A percentile compares a stretch with the other conserved stretches of the same genome.
Evolutionary conservation across 2,888 invertebrate species (phyloP).

Genomic region (Cancer borealis): DNA sequence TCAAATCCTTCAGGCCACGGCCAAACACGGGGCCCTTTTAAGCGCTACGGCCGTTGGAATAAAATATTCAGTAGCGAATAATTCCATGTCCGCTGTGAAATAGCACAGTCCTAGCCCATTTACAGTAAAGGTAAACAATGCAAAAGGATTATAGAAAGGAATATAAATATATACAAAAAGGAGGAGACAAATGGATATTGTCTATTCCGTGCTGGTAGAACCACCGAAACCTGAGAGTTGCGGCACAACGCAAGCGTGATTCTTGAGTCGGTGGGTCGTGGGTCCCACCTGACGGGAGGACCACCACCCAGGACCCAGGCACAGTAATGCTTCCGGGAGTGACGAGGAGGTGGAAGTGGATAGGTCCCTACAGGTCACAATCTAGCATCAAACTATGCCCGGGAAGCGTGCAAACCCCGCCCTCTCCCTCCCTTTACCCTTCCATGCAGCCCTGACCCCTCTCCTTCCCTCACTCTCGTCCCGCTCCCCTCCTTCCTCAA

Average conservation of each 20-base stretch:
- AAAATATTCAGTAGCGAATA: slow-evolving; percentile 41
- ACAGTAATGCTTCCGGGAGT: not conserved
- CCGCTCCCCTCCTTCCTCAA: not conserved
- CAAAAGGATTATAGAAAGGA: not conserved
- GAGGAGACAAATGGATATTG: slow-evolving; percentile 1
- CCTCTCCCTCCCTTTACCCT: not conserved
- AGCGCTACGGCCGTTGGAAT: slow-evolving; percentile 43
- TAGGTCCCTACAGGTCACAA: slow-evolving; percentile 23
- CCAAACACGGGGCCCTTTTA: slow-evolving; percentile 45
- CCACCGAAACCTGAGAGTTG: not conserved
- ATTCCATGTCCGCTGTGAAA: slow-evolving; percentile 45
- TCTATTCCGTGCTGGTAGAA: not conserved
- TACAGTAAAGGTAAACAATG: slow-evolving; percentile 29
- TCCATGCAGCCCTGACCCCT: not conserved
- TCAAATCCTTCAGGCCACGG: slow-evolving; percentile 41
- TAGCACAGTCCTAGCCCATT: slow-evolving; percentile 32
- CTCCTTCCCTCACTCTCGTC: not conserved
- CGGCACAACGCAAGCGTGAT: slow-evolving; percentile 28
- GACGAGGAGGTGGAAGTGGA: not conserved
- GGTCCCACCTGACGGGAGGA: not conserved
- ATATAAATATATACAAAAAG: not conserved
- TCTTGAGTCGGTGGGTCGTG: not conserved
- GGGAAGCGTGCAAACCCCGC: slow-evolving; percentile 9
- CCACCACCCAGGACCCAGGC: not conserved
- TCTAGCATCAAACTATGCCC: slow-evolving; percentile 12